phyloP scores from a whole-genome alignment of 1,140 invertebrate species.

The Mactra quadrangularis region DNA sequence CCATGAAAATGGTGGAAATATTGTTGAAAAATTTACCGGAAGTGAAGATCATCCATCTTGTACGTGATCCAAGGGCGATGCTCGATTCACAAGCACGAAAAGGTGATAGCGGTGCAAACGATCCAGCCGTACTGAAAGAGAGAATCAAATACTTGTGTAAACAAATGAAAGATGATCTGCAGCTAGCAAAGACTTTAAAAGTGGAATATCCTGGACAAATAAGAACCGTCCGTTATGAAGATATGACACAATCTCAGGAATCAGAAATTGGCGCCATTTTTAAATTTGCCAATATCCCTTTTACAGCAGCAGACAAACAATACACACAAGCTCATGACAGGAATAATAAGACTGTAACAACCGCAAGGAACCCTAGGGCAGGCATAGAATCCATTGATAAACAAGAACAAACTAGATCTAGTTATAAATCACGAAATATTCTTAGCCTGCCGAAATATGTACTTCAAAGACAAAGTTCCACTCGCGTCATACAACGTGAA shows the following conservation, averaged over 20 bases:
- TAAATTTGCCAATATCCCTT: conserved; percentile 16
- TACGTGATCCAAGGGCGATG: conserved; percentile 39
- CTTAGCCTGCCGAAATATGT: too few relatives aligned
- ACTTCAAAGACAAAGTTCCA: too few relatives aligned
- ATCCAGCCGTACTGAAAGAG: not conserved
- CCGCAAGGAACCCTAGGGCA: not conserved
- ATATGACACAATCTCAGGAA: not conserved
- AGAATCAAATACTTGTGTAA: conserved; percentile 10
- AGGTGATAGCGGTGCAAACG: not conserved
- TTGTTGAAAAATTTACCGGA: not conserved
- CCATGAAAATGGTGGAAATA: not conserved
- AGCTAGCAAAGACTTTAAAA: not conserved
- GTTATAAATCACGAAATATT: too few relatives aligned
- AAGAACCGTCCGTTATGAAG: conserved; percentile 15
- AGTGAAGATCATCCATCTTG: conserved; percentile 26
- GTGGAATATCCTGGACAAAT: not conserved
- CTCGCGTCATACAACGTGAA: too few relatives aligned
- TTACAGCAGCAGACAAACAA: not conserved
- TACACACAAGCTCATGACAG: not conserved
- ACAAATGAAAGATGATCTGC: not conserved
- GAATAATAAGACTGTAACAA: not conserved
- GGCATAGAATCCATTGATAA: too few relatives aligned
- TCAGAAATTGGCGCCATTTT: not conserved
- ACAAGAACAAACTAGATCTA: too few relatives aligned
- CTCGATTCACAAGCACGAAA: conserved; percentile 26